Conservation (phyloP, 2,888 invertebrate genomes). For the Acanthoscelides obtectus region DNA sequence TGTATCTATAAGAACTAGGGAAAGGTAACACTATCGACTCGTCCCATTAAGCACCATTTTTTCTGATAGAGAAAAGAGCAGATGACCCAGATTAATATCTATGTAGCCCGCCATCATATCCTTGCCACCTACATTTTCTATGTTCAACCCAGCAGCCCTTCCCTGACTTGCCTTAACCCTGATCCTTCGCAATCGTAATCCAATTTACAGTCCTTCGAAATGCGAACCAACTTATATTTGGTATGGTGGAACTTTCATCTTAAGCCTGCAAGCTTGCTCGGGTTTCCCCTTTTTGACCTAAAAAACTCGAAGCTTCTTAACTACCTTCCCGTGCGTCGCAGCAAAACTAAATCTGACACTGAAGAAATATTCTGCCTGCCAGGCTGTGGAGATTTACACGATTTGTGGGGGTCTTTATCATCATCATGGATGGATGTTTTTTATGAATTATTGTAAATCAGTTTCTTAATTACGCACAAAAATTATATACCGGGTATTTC, state of each 20-base stretch:
- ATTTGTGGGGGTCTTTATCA: too few species aligned
- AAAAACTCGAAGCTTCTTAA: background rate
- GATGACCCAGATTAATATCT: too few species aligned
- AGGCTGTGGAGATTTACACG: too few species aligned
- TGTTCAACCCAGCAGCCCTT: background rate
- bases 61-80: too few species aligned
- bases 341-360: background rate
- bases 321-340: background rate
- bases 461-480: too few species aligned
- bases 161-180: background rate
- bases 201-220: background rate
- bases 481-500: too few species aligned
- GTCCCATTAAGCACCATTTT: too few species aligned
- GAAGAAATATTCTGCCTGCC: background rate
- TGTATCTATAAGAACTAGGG: too few species aligned
- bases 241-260: background rate
- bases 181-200: background rate
- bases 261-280: background rate
- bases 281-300: background rate
- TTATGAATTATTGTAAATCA: too few species aligned
- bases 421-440: too few species aligned
- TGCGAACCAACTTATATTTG: background rate
- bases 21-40: too few species aligned
- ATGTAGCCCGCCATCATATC: background rate
- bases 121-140: background rate